A percentile compares a stretch with the other conserved stretches of the same genome.
phyloP scores from a whole-genome alignment of 2,888 invertebrate species.

The Rhimphoctona megacephalus region DNA sequence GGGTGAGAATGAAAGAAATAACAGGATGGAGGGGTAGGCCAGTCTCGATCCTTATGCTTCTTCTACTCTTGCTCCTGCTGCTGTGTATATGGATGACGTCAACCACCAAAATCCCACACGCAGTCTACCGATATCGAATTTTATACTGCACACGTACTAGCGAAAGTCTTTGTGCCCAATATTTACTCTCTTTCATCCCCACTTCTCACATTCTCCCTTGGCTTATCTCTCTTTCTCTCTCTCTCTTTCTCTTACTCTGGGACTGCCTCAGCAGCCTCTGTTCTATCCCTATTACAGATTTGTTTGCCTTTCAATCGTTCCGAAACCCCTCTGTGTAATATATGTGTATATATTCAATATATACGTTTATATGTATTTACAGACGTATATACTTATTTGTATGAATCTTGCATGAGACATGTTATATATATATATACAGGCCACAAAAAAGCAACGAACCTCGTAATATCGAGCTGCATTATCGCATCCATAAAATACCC shows the following conservation, averaged over 20 bases:
- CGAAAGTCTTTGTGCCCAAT: slow-evolving; percentile 53
- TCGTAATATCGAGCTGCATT: slow-evolving; percentile 35
- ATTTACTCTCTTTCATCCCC: slow-evolving; percentile 56
- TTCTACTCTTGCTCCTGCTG: slow-evolving; percentile 36
- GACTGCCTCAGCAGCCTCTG: slow-evolving; percentile 5
- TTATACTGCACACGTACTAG: slow-evolving; percentile 50
- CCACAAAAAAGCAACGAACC: slow-evolving; percentile 27
- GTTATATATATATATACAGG: background rate
- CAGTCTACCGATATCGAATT: slow-evolving; percentile 57
- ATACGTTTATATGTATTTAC: slow-evolving; percentile 11
- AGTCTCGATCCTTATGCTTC: slow-evolving; percentile 62
- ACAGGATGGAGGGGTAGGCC: slow-evolving; percentile 83
- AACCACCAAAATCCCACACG: slow-evolving; percentile 63
- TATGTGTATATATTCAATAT: slow-evolving; percentile 18
- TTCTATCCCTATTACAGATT: slow-evolving; percentile 56
- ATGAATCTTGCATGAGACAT: slow-evolving; percentile 35
- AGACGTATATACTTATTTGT: background rate
- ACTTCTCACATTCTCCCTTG: slow-evolving; percentile 19
- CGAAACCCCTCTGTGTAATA: slow-evolving; percentile 33
- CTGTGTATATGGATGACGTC: slow-evolving; percentile 36
- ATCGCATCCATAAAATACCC: slow-evolving; percentile 30
- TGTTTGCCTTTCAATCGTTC: slow-evolving; percentile 57
- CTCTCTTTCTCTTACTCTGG: slow-evolving; percentile 22
- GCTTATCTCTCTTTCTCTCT: slow-evolving; percentile 49
- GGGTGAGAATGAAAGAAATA: slow-evolving; percentile 85